Base-by-base conservation (phyloP, 2,888 invertebrate species). In the Cantharis flavilabris region DNA sequence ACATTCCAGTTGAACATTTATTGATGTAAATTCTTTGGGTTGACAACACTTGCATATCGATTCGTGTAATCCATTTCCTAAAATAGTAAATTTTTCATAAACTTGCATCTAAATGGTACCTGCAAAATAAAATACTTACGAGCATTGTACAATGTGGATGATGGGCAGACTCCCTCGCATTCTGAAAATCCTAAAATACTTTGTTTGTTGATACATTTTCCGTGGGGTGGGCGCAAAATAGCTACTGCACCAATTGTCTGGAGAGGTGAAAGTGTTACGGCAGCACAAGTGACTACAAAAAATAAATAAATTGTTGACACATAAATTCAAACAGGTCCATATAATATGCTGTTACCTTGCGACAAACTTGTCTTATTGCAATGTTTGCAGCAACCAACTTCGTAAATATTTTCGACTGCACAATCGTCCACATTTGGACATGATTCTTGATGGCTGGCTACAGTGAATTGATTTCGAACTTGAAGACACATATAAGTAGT, bases 161-260 rank as follows among this genome's bases (percentile, higher is more conserved):
- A 95, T 80, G 91, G 89, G 83, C 96, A 96, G 13, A 89, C 85
- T 0, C 96, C 96, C 70, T 90, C 89, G 83, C 96, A 96, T 86
- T 95, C 93, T 9, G 91, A 92, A 83, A 95, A 91, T 5, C 91
- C 92, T 4, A 82, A 80, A 16, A 95, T 88, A 0, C 92, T 89
- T 73, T 90, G 84, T 23, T 88, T 86, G 88, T 96, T 96, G 78
- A 88, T 87, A 86, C 96, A 96, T 1, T 88, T 81, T 0, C 94
- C 95, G 86, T 92, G 92, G 11, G 83, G 81, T 0, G 86, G 85
- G 62, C 89, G 84, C 5, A 82, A 82, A 9, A 90, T 84, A 76
- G 90, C 89, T 7, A 96, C 85, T 78, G 94, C 84, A 0, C 92
- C 92, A 71, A 92, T 84, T 0, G 95, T 93, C 73, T 90, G 88